These are phyloP conservation scores for Cylindroiulus punctatus DNA, from an alignment of 2,888 invertebrate genomes.

Conservation along the genomic window DNA sequence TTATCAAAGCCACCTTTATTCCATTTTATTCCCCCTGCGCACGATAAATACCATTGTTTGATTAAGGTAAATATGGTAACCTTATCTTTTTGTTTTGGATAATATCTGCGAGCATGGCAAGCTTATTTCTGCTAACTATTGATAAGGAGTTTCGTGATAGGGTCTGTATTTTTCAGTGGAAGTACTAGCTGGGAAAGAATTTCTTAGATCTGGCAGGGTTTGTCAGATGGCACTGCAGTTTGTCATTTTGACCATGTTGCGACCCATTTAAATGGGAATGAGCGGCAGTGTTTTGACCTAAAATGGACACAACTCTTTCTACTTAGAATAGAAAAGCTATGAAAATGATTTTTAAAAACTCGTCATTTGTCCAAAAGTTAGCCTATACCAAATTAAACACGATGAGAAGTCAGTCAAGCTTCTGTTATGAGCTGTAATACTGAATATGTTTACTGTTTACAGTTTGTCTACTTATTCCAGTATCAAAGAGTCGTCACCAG, in stretches of 20 bases:
- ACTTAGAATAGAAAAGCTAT: not conserved
- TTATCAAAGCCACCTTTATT: not conserved
- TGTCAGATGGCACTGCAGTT: constrained; percentile 22
- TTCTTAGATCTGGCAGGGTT: not conserved
- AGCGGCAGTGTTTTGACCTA: not conserved
- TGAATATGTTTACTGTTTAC: no score
- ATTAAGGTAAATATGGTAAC: constrained; percentile 41
- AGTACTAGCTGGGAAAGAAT: not conserved
- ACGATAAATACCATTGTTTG: constrained; percentile 33
- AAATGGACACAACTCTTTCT: not conserved
- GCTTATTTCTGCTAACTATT: not conserved
- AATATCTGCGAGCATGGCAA: not conserved
- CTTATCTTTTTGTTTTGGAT: not conserved
- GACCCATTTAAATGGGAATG: not conserved
- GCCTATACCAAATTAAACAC: no score
- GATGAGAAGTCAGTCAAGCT: no score
- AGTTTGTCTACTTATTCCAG: no score
- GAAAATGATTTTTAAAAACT: not conserved
- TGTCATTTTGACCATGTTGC: not conserved
- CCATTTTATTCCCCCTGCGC: not conserved
- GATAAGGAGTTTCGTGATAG: not conserved
- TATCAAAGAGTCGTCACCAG: no score
- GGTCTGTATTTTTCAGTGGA: not conserved
- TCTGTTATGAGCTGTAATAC: no score
- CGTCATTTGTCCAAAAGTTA: no score